phyloP scores from a whole-genome alignment of 2,888 invertebrate genomes.

The Conistra vaccinii region DNA sequence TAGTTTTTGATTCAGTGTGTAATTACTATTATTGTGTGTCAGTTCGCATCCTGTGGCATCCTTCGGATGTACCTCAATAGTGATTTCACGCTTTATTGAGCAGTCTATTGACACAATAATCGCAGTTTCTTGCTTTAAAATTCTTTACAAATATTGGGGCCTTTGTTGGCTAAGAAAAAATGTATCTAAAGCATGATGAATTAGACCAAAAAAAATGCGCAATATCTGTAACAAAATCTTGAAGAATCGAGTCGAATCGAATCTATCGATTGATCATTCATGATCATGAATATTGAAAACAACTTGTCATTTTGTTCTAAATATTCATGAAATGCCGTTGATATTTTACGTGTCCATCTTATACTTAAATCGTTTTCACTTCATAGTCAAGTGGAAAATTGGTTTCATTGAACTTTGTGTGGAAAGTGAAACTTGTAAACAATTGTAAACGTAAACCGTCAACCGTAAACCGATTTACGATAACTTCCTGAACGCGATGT shows the following conservation, averaged over 20 bases:
- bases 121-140: slow-evolving; percentile 24
- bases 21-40: slow-evolving; percentile 51
- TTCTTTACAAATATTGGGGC: slow-evolving; percentile 37
- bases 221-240: slow-evolving; percentile 15
- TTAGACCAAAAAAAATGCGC: not conserved
- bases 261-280: slow-evolving; percentile 3
- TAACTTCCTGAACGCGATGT: slow-evolving; percentile 67
- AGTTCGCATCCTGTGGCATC: slow-evolving; percentile 50
- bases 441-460: slow-evolving; percentile 68
- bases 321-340: slow-evolving; percentile 31
- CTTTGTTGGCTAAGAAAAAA: slow-evolving; percentile 28
- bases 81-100: slow-evolving; percentile 53
- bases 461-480: slow-evolving; percentile 68
- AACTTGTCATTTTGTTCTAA: slow-evolving; percentile 5
- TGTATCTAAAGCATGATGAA: not conserved
- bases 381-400: slow-evolving; percentile 75
- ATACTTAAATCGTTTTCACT: slow-evolving; percentile 62
- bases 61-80: slow-evolving; percentile 32
- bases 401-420: slow-evolving; percentile 80
- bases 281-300: slow-evolving; percentile 32
- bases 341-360: slow-evolving; percentile 39
- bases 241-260: not conserved
- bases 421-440: slow-evolving; percentile 71
- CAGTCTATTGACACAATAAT: slow-evolving; percentile 51
- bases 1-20: slow-evolving; percentile 57